These are phyloP conservation scores for Drosophila gunungcola DNA, from an alignment of 1,140 invertebrate species.

Conservation along the genomic window DNA sequence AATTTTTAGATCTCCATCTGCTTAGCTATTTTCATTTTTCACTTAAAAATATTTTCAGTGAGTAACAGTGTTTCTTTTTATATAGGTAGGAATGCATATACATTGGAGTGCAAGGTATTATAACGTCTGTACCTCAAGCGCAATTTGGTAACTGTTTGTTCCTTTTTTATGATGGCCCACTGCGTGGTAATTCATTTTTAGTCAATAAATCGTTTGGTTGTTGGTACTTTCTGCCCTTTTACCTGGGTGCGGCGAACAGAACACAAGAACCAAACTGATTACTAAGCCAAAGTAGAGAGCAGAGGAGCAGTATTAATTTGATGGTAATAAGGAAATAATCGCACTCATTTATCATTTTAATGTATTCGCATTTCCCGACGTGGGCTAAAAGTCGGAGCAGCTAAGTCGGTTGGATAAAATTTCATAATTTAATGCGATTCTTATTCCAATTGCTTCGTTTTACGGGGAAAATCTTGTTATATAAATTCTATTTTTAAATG, in stretches of 20 bases:
- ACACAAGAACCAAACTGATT: slow-evolving; percentile 57
- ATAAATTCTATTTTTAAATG: slow-evolving; percentile 1
- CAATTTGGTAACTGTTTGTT: slow-evolving; percentile 7
- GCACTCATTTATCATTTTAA: slow-evolving; percentile 78
- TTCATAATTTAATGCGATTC: slow-evolving; percentile 24
- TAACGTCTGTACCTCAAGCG: not conserved
- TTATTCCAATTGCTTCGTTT: slow-evolving; percentile 26
- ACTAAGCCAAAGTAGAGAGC: slow-evolving; percentile 18
- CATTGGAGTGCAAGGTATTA: not conserved
- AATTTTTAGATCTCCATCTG: too few relatives aligned
- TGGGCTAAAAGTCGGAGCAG: slow-evolving; percentile 14
- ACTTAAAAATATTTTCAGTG: not conserved
- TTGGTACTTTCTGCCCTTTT: slow-evolving; percentile 6
- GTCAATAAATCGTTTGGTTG: slow-evolving; percentile 68
- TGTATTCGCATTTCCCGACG: slow-evolving; percentile 34
- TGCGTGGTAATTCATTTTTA: slow-evolving; percentile 68
- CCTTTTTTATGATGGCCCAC: slow-evolving; percentile 46
- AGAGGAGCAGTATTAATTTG: slow-evolving; percentile 67
- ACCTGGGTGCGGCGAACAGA: slow-evolving; percentile 49
- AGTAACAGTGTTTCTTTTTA: not conserved
- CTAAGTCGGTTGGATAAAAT: slow-evolving; percentile 14
- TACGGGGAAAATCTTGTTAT: not conserved
- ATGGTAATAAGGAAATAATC: slow-evolving; percentile 76
- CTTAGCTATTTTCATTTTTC: too few relatives aligned
- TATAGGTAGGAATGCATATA: too few relatives aligned